Evolutionary conservation across 2,113 vertebrate genomes (phyloP), one percentile per base, ranked within the genome.

Genomic region (Cranoglanis bouderius): DNA sequence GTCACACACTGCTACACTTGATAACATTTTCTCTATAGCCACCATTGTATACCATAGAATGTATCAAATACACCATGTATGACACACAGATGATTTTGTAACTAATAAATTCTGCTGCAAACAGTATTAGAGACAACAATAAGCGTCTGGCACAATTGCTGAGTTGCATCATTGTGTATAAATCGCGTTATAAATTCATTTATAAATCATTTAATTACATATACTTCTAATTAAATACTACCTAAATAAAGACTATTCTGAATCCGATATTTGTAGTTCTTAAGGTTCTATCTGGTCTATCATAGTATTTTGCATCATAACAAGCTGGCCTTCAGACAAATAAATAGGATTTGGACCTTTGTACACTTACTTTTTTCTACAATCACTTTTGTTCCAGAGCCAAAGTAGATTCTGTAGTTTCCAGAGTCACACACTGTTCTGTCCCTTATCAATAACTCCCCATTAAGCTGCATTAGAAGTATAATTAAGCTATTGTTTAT

Each of bases 371-470:
- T 29, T 40, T 49, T 70, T 67, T 82, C 38, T 53, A 77, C 59
- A 84, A 59, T 46, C 24, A 81, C 7, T 38, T 43, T 90, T 1
- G 5, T 32, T 46, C 92, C 92, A 1, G 77, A 18, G 51, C 92
- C 93, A 0, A 93, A 93, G 19, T 90, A 29, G 3, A 91, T 0
- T 82, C 61, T 92, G 72, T 35, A 9, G 84, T 21, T 83, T 85
- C 91, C 91, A 0, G 5, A 67, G 32, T 70, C 90, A 88, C 89
- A 90, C 87, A 91, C n/a, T 43, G 18, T 46, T 82, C 63, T 16
- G 6, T 38, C 1, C 49, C 90, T 29, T 3, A 86, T 32, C 92
- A 91, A 87, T 63, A 93, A 89, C 90, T 75, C 24, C 4, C 77
- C 51, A 7, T 10, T 67, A 19, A 65, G n/a, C 13, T 74, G n/a